Base-by-base conservation (phyloP, 2,113 vertebrate genomes). In the Hassar affinis region DNA sequence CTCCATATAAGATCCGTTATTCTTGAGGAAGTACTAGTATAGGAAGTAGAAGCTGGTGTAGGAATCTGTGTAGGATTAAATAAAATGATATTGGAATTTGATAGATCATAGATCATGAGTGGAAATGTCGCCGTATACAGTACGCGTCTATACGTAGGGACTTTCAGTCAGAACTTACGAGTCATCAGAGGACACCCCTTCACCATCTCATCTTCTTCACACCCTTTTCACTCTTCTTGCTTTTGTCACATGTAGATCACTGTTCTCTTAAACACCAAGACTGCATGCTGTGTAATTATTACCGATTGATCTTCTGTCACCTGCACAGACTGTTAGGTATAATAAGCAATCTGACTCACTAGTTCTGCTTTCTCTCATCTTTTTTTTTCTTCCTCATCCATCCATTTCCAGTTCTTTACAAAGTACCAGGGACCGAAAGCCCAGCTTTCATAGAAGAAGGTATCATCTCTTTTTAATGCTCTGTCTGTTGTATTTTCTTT, bases 391-490 rank as follows among this genome's bases (percentile, higher is more conserved):
- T 94, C 84, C 91, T 90, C 95, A 89, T 93, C 91, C 92, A 93
- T 96, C 93, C 93, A 95, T 95, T 96, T 94, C 59, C 95, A 98
- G 97, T 94, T 96, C 95, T 93, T 87, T 94, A 90, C 94, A 91
- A 91, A 90, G 93, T 93, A 93, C 94, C 92, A 95, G 95, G 90
- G 95, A 96, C 91, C 91, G 91, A 93, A 98, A 95, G 93, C 93
- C 94, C 89, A 94, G 95, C 92, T 94, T 96, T 94, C 96, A 98
- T 95, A 96, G 96, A 92, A 96, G 97, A 98, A 98, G 97, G 96
- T 98, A 98, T 92, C 42, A 83, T 88, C 30, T 33, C 75, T 76
- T 78, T 30, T 51, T 52, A 18, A 68, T 22, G 15, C 33, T 77
- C 30, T 6, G 71, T 52, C 3, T 11, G 52, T 35, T 76, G 17